Percentiles rank a stretch among this genome's conserved stretches.
Conservation (phyloP, 2,888 invertebrate species). For the Nasonia oneida region DNA sequence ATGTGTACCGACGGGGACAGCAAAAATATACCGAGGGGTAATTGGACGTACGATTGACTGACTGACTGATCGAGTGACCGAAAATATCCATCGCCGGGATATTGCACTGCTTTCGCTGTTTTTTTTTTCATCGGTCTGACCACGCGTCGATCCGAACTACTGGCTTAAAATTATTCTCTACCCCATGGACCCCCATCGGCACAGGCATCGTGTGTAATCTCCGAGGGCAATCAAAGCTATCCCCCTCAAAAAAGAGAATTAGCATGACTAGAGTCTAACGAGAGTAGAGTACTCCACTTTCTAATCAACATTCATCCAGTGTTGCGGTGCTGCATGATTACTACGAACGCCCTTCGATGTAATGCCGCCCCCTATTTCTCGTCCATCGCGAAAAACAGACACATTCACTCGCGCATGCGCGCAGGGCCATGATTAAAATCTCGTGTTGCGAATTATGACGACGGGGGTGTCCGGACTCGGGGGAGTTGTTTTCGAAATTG, state of each 20-base stretch:
- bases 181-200: not conserved
- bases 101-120: too few species aligned
- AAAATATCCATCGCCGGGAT: too few species aligned
- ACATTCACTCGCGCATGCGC: not conserved
- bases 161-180: not conserved
- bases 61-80: too few species aligned
- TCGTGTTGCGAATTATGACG: conserved; percentile 58
- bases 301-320: conserved; percentile 23
- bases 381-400: conserved; percentile 12
- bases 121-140: not conserved
- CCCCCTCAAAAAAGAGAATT: not conserved
- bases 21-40: not conserved
- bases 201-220: not conserved
- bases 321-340: not conserved
- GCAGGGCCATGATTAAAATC: conserved; percentile 54
- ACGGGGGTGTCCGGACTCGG: conserved; percentile 6
- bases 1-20: not conserved
- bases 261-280: not conserved
- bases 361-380: not conserved
- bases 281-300: not conserved
- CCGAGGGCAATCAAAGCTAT: not conserved
- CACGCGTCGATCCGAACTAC: not conserved
- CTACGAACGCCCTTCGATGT: not conserved
- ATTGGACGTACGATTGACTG: not conserved
- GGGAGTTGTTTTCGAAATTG: conserved; percentile 61